Conservation (phyloP, 2,797 vertebrate species). For the Oryzias dopingdopingensis region DNA sequence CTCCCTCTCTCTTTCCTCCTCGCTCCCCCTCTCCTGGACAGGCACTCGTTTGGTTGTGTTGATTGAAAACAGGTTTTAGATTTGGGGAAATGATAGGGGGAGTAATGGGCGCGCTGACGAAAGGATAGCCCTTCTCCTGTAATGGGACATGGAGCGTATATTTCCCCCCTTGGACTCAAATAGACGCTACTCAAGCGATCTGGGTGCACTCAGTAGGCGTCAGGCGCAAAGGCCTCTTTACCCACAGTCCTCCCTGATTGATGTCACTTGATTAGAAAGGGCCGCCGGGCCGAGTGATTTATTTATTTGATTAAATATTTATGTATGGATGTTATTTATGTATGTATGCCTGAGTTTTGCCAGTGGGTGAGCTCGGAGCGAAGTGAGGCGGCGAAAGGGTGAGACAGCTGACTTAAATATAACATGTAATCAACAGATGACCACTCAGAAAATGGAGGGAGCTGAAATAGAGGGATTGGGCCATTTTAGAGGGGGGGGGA, state of each 20-base stretch:
- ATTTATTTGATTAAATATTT: slow-evolving; percentile 83
- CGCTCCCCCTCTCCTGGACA: slow-evolving; percentile 88
- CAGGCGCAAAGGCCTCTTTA: slow-evolving; percentile 72
- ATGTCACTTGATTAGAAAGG: slow-evolving; percentile 89
- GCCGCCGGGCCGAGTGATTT: slow-evolving; percentile 75
- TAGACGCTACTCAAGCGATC: slow-evolving; percentile 71
- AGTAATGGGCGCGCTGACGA: slow-evolving; percentile 98
- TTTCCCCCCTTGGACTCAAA: slow-evolving; percentile 85
- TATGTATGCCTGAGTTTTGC: slow-evolving; percentile 57
- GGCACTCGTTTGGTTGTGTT: slow-evolving; percentile 94
- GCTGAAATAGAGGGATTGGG: slow-evolving; percentile 64
- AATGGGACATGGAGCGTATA: slow-evolving; percentile 99
- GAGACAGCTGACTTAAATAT: slow-evolving; percentile 85
- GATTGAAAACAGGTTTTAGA: slow-evolving; percentile 99
- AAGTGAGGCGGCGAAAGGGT: slow-evolving; percentile 55
- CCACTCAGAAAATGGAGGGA: slow-evolving; percentile 77
- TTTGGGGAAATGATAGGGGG: slow-evolving; percentile 99
- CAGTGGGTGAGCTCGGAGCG: slow-evolving; percentile 42
- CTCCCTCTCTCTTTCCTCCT: slow-evolving; percentile 57
- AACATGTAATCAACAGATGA: slow-evolving; percentile 89
- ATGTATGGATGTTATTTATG: slow-evolving; percentile 74
- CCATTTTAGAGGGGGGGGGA: slow-evolving; percentile 47
- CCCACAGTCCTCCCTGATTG: slow-evolving; percentile 79
- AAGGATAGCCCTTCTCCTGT: slow-evolving; percentile 98
- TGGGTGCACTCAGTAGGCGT: slow-evolving; percentile 67